phyloP scores from a whole-genome alignment of 2,888 invertebrate species.

The Eupeodes latifasciatus region DNA sequence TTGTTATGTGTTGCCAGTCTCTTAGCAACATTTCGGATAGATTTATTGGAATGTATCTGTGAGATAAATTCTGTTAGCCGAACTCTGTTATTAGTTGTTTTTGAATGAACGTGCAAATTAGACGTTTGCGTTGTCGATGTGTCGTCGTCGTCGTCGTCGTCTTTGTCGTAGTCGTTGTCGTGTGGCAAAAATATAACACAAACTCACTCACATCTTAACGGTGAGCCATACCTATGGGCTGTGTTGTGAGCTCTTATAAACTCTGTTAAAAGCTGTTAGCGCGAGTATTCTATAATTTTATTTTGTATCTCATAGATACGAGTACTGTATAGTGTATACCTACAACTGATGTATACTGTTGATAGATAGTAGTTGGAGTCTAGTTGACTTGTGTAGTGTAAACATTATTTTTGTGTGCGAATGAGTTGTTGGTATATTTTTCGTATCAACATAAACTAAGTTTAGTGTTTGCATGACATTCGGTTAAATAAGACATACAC shows the following conservation, averaged over 20 bases:
- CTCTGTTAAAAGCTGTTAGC: constrained; percentile 59
- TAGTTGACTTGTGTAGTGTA: constrained; percentile 59
- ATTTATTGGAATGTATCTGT: constrained; percentile 82
- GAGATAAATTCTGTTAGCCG: constrained; percentile 79
- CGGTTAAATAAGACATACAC: constrained; percentile 78
- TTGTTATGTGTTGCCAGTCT: constrained; percentile 77
- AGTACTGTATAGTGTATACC: neutral
- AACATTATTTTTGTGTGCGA: constrained; percentile 68
- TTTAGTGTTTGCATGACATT: constrained; percentile 80
- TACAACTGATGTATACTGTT: too few relatives aligned
- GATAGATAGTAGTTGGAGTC: constrained; percentile 73
- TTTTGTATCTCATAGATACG: constrained; percentile 18
- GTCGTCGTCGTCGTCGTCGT: constrained; percentile 59
- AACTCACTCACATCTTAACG: constrained; percentile 46
- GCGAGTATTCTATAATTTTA: constrained; percentile 58
- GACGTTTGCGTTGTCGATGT: constrained; percentile 78
- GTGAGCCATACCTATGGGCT: too few relatives aligned
- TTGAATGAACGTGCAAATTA: constrained; percentile 84
- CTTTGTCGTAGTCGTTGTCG: neutral
- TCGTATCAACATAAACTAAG: constrained; percentile 76
- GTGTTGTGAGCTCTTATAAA: constrained; percentile 19
- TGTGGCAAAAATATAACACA: neutral
- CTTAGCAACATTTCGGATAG: constrained; percentile 79
- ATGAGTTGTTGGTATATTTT: constrained; percentile 65
- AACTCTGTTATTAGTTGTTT: constrained; percentile 81